phyloP scores from a whole-genome alignment of 2,888 invertebrate genomes.

The Acleris literana region DNA sequence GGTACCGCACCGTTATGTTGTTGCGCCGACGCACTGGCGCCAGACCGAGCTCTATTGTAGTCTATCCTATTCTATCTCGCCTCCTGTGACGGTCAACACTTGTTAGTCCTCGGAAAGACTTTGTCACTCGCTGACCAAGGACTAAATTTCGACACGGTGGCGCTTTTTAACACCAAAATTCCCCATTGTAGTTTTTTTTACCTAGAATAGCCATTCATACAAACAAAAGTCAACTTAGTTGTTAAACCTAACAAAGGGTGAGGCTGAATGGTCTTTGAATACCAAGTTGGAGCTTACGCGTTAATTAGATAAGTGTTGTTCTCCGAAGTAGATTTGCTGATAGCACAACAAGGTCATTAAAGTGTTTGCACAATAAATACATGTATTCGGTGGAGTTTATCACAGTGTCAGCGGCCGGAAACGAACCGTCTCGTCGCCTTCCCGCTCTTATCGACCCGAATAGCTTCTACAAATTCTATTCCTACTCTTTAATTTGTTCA shows the following conservation, averaged over 20 bases:
- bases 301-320: conserved; percentile 25
- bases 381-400: conserved; percentile 60
- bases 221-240: conserved; percentile 8
- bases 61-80: conserved; percentile 48
- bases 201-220: conserved; percentile 19
- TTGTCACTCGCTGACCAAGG: conserved; percentile 44
- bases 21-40: conserved; percentile 67
- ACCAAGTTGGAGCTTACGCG: conserved; percentile 6
- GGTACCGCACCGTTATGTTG: conserved; percentile 67
- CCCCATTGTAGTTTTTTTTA: conserved; percentile 10
- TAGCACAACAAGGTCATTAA: conserved; percentile 42
- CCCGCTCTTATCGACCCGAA: conserved; percentile 62
- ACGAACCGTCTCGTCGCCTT: conserved; percentile 65
- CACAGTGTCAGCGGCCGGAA: conserved; percentile 66
- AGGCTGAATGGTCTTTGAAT: background rate
- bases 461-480: conserved; percentile 55
- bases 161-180: conserved; percentile 46
- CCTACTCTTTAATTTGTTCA: conserved; percentile 34
- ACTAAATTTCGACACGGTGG: conserved; percentile 49
- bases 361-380: conserved; percentile 51
- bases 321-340: conserved; percentile 46
- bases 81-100: conserved; percentile 48
- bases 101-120: conserved; percentile 48
- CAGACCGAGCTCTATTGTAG: conserved; percentile 64
- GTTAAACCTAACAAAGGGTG: conserved; percentile 14